Evolutionary conservation across 2,113 vertebrate genomes (phyloP), one percentile per base, ranked within the genome.

Genomic region (Chaetura pelagica): DNA sequence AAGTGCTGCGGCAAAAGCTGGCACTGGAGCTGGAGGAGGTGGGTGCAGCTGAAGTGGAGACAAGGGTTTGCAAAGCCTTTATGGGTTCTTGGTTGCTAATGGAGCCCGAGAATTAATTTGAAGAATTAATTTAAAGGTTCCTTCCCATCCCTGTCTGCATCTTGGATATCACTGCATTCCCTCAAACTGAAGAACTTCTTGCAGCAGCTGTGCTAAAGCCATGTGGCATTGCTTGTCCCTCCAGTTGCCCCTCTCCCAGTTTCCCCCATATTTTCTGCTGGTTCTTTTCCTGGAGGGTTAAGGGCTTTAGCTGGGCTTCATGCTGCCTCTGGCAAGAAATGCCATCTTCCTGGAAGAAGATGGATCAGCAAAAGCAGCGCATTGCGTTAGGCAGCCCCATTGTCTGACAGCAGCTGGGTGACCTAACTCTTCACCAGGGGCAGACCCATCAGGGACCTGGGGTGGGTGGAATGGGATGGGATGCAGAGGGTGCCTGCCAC

Each of bases 1-100:
- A 97, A 61, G 84, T 42, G 9, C 97, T 96, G 93, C 97, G 98
- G 86, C 98, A 98, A 90, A 97, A 98, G 95, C 98, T 99, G 51
- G 94, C 86, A 0, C 94, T 94, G 4, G 98, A 99, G 95, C 98
- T 98, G 87, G 98, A 99, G 85, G 98, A 99, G 98, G 99, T 99
- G 68, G 82, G 96, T 69, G n/a, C 3, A 4, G 35, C 22, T 0
- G 0, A 52, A 61, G 32, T 68, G 64, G 42, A 44, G 16, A 26
- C 17, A 9, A 52, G 12, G 30, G 6, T 55, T 55, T 79, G 66
- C 38, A 78, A 74, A 90, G 57, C 30, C 27, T 54, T 63, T 10
- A 35, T 79, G 57, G 22, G 17, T 68, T 89, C 51, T 61, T 19
- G 23, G 48, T 48, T 85, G 66, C 66, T 85, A 59, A 32, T 79